phyloP scores from a whole-genome alignment of 2,113 vertebrate species.

The Clarias magur region DNA sequence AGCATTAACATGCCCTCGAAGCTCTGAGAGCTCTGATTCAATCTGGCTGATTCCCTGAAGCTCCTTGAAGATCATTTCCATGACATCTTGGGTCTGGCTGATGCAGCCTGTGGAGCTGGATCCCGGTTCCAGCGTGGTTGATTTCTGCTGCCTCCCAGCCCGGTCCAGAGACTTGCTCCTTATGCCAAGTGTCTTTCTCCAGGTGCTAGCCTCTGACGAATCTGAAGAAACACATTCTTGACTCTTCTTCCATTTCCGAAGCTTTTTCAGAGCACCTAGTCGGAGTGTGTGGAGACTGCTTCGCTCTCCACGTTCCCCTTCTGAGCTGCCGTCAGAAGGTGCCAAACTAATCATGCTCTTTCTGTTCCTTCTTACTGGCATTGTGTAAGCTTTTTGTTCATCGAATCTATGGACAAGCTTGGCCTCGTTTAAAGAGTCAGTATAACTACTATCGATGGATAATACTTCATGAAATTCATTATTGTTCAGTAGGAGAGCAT shows the following conservation, averaged over 20 bases:
- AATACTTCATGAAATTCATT: slow-evolving; percentile 86
- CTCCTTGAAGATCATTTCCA: slow-evolving; percentile 99
- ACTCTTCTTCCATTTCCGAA: slow-evolving; percentile 98
- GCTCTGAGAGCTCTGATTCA: slow-evolving; percentile 92
- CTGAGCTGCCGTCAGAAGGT: slow-evolving; percentile 93
- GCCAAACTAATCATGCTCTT: slow-evolving; percentile 95
- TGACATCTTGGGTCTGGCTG: slow-evolving; percentile 96
- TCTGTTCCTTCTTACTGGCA: slow-evolving; percentile 93
- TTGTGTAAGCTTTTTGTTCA: slow-evolving; percentile 79
- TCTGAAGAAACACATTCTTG: slow-evolving; percentile 96
- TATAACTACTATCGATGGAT: slow-evolving; percentile 85
- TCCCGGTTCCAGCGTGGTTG: slow-evolving; percentile 83
- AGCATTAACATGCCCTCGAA: slow-evolving; percentile 94
- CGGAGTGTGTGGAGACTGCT: slow-evolving; percentile 86
- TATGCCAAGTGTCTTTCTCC: slow-evolving; percentile 92
- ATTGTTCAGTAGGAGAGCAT: slow-evolving; percentile 70
- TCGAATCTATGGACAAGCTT: slow-evolving; percentile 77
- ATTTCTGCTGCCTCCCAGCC: slow-evolving; percentile 86
- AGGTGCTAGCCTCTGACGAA: slow-evolving; percentile 85
- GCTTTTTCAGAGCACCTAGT: slow-evolving; percentile 88
- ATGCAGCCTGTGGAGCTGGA: slow-evolving; percentile 95
- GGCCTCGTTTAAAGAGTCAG: slow-evolving; percentile 84
- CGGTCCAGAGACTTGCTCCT: slow-evolving; percentile 96
- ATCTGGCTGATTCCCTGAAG: slow-evolving; percentile 99
- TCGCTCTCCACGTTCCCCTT: slow-evolving; percentile 85